Conservation (phyloP, 2,797 vertebrate species). For the Centropyge bicolor region DNA sequence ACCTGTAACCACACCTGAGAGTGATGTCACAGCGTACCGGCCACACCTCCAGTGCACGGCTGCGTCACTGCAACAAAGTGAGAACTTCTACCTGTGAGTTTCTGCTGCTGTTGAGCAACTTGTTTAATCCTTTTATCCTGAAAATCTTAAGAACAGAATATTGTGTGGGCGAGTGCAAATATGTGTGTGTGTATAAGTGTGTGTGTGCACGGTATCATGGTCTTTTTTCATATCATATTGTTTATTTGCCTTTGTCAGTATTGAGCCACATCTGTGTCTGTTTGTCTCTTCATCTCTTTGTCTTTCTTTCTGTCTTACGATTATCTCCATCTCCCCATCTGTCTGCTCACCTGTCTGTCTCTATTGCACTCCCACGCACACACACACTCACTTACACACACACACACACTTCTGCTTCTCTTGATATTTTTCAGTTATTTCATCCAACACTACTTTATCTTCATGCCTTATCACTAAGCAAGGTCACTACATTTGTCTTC, state of each 20-base stretch:
- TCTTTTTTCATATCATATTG: slow-evolving; percentile 41
- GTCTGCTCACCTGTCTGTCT: slow-evolving; percentile 41
- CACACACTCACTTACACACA: slow-evolving; percentile 1
- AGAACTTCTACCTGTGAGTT: neutral
- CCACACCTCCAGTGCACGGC: neutral
- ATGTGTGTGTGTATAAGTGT: slow-evolving; percentile 4
- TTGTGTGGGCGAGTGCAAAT: neutral
- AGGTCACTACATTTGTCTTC: slow-evolving; percentile 86
- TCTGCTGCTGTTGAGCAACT: neutral
- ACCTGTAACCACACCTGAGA: neutral
- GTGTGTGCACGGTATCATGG: neutral
- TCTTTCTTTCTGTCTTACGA: slow-evolving; percentile 33
- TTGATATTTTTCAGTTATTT: slow-evolving; percentile 72
- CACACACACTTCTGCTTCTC: slow-evolving; percentile 41
- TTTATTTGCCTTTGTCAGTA: slow-evolving; percentile 41
- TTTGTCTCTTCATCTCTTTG: slow-evolving; percentile 41
- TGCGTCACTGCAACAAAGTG: neutral
- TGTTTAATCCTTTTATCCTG: neutral
- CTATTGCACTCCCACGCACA: slow-evolving; percentile 11
- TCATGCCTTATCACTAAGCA: slow-evolving; percentile 81
- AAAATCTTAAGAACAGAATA: neutral
- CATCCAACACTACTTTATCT: slow-evolving; percentile 78
- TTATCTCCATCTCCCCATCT: slow-evolving; percentile 42
- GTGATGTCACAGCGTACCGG: neutral
- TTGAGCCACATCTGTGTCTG: slow-evolving; percentile 50